Conservation (phyloP, 2,113 vertebrate species). For the Speoplatyrhinus poulsoni region DNA sequence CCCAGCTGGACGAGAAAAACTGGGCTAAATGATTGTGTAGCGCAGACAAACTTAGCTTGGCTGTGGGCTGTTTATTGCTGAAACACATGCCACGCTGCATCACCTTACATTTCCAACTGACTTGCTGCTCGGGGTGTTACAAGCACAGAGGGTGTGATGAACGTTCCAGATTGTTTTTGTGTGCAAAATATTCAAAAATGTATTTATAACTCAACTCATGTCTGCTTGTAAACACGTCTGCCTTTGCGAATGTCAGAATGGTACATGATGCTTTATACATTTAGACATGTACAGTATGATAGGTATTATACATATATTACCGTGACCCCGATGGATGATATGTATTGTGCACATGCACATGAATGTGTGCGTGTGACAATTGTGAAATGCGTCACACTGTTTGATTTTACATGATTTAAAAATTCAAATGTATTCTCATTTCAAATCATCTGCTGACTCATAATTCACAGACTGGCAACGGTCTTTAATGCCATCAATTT, state of each 20-base stretch:
- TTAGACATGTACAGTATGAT: conserved; percentile 25
- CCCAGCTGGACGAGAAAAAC: conserved; percentile 25
- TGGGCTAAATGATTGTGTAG: conserved; percentile 39
- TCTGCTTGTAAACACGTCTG: neutral
- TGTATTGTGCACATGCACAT: no score
- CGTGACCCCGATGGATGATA: no score
- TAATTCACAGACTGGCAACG: no score
- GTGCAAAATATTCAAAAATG: neutral
- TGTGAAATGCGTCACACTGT: no score
- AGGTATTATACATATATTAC: neutral
- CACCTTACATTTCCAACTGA: conserved; percentile 20
- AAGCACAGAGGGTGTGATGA: neutral
- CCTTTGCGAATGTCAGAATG: neutral
- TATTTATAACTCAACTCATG: no score
- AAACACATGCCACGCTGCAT: neutral
- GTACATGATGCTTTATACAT: conserved; percentile 14
- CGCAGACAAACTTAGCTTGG: neutral
- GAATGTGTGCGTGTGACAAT: no score
- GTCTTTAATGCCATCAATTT: no score
- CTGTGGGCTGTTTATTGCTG: neutral
- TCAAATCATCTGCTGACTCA: no score
- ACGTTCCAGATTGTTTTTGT: conserved; percentile 21
- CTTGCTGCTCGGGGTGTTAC: neutral
- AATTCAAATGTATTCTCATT: no score
- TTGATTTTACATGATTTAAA: no score